These are phyloP conservation scores for Uloborus diversus DNA, from an alignment of 1,140 invertebrate species.

Conservation along the genomic window DNA sequence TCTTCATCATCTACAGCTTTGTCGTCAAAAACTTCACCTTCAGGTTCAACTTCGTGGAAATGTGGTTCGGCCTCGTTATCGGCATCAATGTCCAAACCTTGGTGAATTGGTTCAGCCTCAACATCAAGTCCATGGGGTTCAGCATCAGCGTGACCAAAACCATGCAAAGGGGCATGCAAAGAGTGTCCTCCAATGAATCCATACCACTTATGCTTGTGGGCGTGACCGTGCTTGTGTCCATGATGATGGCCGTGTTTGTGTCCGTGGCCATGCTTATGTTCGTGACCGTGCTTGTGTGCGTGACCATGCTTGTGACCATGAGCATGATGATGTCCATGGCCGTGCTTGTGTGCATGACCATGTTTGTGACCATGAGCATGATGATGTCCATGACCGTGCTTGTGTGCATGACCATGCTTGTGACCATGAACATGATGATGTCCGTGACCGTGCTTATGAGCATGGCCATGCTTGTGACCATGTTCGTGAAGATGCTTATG, in stretches of 20 bases:
- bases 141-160: conserved; percentile 11
- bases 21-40: conserved; percentile 11
- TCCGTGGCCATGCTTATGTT: neutral
- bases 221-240: neutral
- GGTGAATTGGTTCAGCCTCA: neutral
- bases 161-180: conserved; percentile 13
- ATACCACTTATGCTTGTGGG: conserved; percentile 23
- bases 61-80: conserved; percentile 35
- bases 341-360: conserved; percentile 15
- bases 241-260: neutral
- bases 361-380: conserved; percentile 26
- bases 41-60: neutral
- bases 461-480: conserved; percentile 22
- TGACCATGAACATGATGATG: conserved; percentile 32
- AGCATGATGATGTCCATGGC: conserved; percentile 16
- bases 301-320: conserved; percentile 18
- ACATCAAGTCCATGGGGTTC: conserved; percentile 22
- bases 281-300: conserved; percentile 14
- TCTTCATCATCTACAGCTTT: neutral
- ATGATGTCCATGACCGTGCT: conserved; percentile 23
- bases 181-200: conserved; percentile 23
- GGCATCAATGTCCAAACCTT: conserved; percentile 15
- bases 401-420: conserved; percentile 25
- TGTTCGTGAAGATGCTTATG: conserved; percentile 39
- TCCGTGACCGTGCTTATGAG: conserved; percentile 27